Percentiles rank a stretch among this genome's conserved stretches.
phyloP scores from a whole-genome alignment of 2,888 invertebrate species.

The Helicoverpa assulta region DNA sequence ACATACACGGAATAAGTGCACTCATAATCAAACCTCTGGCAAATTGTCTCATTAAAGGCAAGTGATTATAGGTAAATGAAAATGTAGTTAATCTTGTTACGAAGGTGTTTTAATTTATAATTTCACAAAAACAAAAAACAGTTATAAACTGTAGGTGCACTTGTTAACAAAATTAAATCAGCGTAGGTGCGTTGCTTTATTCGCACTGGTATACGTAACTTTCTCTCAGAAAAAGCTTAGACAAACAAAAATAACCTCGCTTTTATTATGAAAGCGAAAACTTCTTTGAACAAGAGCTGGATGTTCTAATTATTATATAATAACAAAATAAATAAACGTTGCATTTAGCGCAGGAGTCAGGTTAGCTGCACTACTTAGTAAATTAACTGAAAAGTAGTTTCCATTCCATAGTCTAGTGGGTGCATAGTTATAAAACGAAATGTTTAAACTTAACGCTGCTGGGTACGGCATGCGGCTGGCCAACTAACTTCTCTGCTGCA shows the following conservation, averaged over 20 bases:
- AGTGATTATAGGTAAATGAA: too few relatives aligned
- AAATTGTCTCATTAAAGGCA: too few relatives aligned
- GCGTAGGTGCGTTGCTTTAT: too few relatives aligned
- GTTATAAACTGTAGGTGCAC: too few relatives aligned
- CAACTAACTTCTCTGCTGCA: slow-evolving; percentile 24
- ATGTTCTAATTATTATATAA: slow-evolving; percentile 31
- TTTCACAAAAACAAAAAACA: too few relatives aligned
- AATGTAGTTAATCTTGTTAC: too few relatives aligned
- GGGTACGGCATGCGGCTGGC: slow-evolving; percentile 14
- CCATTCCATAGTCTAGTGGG: slow-evolving; percentile 38
- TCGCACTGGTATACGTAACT: too few relatives aligned
- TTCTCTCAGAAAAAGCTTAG: not conserved
- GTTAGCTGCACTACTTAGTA: slow-evolving; percentile 52
- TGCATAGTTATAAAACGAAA: slow-evolving; percentile 50
- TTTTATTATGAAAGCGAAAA: not conserved
- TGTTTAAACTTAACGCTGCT: slow-evolving; percentile 40
- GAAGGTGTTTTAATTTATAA: too few relatives aligned
- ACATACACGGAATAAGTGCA: not conserved
- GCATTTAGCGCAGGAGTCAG: slow-evolving; percentile 17
- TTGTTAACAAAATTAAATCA: too few relatives aligned
- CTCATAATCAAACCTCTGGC: too few relatives aligned
- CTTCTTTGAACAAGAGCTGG: slow-evolving; percentile 3
- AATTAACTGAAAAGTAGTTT: slow-evolving; percentile 51
- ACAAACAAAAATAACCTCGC: not conserved
- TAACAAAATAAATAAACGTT: slow-evolving; percentile 34